Evolutionary conservation across 1,140 invertebrate species (phyloP), one percentile per base, ranked within the genome.

Genomic region (Diorhabda sublineata): DNA sequence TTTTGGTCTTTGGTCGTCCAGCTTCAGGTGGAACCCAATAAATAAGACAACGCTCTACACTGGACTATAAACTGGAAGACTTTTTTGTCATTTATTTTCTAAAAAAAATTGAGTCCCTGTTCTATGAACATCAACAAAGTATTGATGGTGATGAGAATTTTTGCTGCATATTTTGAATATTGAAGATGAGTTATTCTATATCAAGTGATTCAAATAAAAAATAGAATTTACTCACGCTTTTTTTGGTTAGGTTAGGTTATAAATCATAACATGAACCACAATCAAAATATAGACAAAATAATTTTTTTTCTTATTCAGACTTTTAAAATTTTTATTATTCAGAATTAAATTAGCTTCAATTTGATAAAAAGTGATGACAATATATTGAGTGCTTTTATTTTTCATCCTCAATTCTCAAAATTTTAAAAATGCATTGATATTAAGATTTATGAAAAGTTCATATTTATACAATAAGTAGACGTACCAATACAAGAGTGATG

Each of bases 261-360:
- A 11, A 57, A 57, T 57, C 11, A 57, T 57, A 7, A 57, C 52
- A 57, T 57, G 11, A 57, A 57, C 8, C 52, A 57, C 8, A 57
- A 57, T 57, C 3, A 57, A 57, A 57, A 57, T 57, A 9, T 57
- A 11, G 52, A 57, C 8, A 11, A 57, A 57, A 57, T 9, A 57
- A 3, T 57, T 57, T 57, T 57, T 57, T 57, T 5, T 57, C 52
- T 57, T 11, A 9, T 57, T 57, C 11, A 11, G 52, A 9, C 11
- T 57, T 6, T 57, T 11, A 7, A 57, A 57, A 4, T 3, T 57
- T 57, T 57, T 57, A 9, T 11, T 57, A 11, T 57, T 57, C 52
- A 57, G 4, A 57, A 57, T 57, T 57, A 4, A 57, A 57, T 57
- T 57, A 57, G 52, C 52, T 57, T 57, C 11, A 57, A 57, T 57